phyloP scores from a whole-genome alignment of 2,113 vertebrate species.

The Podarcis raffonei region DNA sequence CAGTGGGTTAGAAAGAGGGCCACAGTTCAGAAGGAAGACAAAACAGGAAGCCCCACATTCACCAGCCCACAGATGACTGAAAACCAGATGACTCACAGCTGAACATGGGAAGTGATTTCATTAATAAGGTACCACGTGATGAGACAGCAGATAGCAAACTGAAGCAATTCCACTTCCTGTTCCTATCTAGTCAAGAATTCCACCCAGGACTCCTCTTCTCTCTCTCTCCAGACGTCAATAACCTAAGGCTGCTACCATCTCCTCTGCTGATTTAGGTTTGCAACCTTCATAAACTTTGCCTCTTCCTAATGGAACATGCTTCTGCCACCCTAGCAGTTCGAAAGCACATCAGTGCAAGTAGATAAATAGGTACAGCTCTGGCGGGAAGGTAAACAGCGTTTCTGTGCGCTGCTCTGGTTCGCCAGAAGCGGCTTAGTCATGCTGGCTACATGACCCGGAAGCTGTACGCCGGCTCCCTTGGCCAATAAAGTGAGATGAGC shows the following conservation, averaged over 20 bases:
- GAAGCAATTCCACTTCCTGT: neutral
- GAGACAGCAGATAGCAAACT: neutral
- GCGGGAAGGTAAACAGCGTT: too few species aligned
- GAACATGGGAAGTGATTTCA: neutral
- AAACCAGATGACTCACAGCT: neutral
- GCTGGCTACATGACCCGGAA: too few species aligned
- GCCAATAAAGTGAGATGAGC: too few species aligned
- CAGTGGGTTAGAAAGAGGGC: neutral
- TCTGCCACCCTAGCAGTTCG: too few species aligned
- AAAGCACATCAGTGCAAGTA: too few species aligned
- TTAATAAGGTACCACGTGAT: neutral
- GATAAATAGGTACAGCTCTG: too few species aligned
- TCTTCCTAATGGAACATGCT: neutral
- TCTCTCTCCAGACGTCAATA: neutral
- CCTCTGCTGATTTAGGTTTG: neutral
- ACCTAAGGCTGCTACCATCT: neutral
- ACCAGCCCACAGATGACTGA: neutral
- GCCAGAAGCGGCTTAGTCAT: too few species aligned
- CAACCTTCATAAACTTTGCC: neutral
- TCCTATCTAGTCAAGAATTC: neutral
- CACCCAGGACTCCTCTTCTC: neutral
- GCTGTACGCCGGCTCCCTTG: too few species aligned
- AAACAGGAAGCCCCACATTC: neutral
- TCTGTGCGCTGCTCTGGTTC: too few species aligned
- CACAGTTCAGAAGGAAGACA: neutral